Percentiles rank a stretch among this genome's conserved stretches.
Evolutionary conservation across 2,113 vertebrate species (phyloP).

Genomic region (Thomomys bottae): DNA sequence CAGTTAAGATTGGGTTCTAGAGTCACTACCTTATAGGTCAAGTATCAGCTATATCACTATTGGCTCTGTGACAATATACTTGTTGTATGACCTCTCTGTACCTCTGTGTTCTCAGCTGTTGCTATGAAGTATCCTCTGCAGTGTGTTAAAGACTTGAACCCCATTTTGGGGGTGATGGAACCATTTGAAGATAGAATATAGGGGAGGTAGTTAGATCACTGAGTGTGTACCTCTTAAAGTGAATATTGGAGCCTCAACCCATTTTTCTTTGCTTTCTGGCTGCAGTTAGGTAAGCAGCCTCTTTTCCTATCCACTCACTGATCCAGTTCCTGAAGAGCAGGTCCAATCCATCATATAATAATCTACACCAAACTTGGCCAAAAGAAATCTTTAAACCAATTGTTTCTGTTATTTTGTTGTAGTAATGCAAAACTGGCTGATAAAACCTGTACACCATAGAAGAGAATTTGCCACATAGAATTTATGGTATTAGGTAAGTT

Average conservation of each 20-base stretch:
- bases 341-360: too few relatives aligned
- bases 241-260: not conserved
- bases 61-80: not conserved
- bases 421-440: not conserved
- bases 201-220: not conserved
- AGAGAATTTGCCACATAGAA: not conserved
- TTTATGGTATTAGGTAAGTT: slow-evolving; percentile 4
- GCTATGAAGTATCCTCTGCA: not conserved
- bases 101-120: not conserved
- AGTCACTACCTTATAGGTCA: not conserved
- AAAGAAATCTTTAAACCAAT: not conserved
- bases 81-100: not conserved
- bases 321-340: not conserved
- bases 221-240: not conserved
- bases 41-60: not conserved
- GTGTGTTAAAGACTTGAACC: not conserved
- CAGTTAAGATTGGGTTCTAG: not conserved
- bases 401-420: not conserved
- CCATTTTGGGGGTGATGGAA: not conserved
- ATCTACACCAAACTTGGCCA: not conserved
- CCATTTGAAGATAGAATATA: not conserved
- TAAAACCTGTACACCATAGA: not conserved
- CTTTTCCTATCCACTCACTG: not conserved
- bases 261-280: too few relatives aligned
- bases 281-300: not conserved